phyloP scores from a whole-genome alignment of 1,140 invertebrate species.

The Halesus radiatus region DNA sequence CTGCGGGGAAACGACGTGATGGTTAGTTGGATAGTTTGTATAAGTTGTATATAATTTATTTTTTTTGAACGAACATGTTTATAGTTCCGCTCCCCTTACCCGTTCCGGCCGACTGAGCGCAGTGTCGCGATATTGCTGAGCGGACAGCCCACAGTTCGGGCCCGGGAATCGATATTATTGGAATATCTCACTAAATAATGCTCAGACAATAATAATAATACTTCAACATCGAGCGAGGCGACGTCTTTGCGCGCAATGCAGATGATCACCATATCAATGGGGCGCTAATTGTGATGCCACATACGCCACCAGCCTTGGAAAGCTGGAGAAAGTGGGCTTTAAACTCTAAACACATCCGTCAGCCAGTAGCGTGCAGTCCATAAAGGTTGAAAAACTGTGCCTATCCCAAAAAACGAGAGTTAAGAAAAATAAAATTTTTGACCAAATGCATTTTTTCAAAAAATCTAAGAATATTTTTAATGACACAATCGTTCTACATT shows the following conservation, averaged over 20 bases:
- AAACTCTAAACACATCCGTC: too few species aligned
- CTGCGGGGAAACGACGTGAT: too few species aligned
- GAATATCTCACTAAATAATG: slow-evolving; percentile 13
- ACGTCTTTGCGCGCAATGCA: not conserved
- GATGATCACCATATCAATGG: not conserved
- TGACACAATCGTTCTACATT: too few species aligned
- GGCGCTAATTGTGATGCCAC: not conserved
- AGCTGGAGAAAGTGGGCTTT: not conserved
- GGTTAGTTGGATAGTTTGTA: too few species aligned
- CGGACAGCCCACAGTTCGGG: slow-evolving; percentile 18
- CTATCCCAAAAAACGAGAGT: too few species aligned
- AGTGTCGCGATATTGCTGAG: slow-evolving; percentile 23
- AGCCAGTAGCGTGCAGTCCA: too few species aligned
- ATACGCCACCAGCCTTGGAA: not conserved
- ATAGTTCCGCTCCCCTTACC: not conserved
- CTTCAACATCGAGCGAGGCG: not conserved
- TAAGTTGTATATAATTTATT: too few species aligned
- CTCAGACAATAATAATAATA: not conserved
- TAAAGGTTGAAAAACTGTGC: too few species aligned
- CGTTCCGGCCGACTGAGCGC: not conserved
- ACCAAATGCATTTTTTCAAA: too few species aligned
- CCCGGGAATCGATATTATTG: slow-evolving; percentile 14
- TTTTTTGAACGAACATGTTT: not conserved
- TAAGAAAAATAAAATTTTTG: too few species aligned
- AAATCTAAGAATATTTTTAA: too few species aligned